A percentile compares a stretch with the other conserved stretches of the same genome.
Conservation (phyloP, 1,140 invertebrate genomes). For the Galendromus occidentalis region DNA sequence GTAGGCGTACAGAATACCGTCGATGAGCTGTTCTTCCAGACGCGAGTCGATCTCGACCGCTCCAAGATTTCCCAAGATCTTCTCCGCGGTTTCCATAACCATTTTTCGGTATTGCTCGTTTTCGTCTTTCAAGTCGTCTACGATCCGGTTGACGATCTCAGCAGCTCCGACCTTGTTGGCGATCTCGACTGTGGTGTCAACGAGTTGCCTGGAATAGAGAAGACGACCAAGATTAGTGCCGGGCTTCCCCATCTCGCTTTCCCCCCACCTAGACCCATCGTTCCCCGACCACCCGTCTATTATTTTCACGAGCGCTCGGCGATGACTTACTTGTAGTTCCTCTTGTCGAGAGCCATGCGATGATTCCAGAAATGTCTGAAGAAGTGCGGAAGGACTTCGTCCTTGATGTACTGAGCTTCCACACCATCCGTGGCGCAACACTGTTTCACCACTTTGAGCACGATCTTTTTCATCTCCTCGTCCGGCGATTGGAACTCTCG, state of each 20-base stretch:
- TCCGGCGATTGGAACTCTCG: conserved; percentile 98
- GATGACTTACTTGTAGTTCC: conserved; percentile 76
- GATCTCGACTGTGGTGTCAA: conserved; percentile 98
- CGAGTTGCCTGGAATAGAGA: conserved; percentile 39
- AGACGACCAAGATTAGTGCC: too few relatives aligned
- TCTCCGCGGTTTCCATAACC: conserved; percentile 99
- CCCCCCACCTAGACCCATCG: too few relatives aligned
- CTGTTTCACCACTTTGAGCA: conserved; percentile 98
- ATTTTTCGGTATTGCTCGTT: conserved; percentile 99
- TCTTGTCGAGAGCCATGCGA: conserved; percentile 88
- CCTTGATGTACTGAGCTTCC: conserved; percentile 95
- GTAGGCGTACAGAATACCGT: conserved; percentile 97
- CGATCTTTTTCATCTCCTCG: conserved; percentile 99
- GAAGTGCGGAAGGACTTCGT: conserved; percentile 94
- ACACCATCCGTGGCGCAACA: conserved; percentile 99
- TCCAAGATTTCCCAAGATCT: conserved; percentile 88
- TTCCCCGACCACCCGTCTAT: too few relatives aligned
- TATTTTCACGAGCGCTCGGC: too few relatives aligned
- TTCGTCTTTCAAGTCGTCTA: conserved; percentile 97
- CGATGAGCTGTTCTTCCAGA: conserved; percentile 94
- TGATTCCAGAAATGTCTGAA: conserved; percentile 99
- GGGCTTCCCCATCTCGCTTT: too few relatives aligned
- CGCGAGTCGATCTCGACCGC: conserved; percentile 93
- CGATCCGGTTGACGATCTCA: conserved; percentile 93
- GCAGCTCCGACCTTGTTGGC: conserved; percentile 97